A percentile compares a stretch with the other conserved stretches of the same genome.
These are phyloP conservation scores for Itoplectis maculator DNA, from an alignment of 2,888 invertebrate genomes.

Conservation along the genomic window DNA sequence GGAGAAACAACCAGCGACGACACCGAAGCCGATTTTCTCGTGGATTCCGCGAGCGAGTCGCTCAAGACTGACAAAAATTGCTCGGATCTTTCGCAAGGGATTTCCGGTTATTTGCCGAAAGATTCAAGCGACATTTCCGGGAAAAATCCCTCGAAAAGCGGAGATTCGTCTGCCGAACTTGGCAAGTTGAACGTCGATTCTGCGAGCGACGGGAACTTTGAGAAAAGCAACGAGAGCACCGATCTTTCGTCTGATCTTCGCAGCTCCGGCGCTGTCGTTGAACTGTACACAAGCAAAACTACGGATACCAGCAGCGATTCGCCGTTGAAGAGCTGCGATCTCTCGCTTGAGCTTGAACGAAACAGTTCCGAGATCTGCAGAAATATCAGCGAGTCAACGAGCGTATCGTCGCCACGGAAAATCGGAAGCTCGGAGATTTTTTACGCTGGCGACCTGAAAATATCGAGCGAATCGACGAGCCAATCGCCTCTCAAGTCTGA, in stretches of 20 bases:
- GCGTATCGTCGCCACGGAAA: not conserved
- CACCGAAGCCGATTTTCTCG: conserved; percentile 55
- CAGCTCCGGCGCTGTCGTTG: not conserved
- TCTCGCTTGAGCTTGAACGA: conserved; percentile 15
- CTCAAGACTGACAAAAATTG: conserved; percentile 4
- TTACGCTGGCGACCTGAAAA: not conserved
- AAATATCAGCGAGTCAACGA: conserved; percentile 22
- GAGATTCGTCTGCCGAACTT: conserved; percentile 8
- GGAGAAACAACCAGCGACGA: conserved; percentile 39
- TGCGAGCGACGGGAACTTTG: not conserved
- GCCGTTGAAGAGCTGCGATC: conserved; percentile 38
- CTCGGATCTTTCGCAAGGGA: not conserved
- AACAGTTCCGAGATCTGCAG: not conserved
- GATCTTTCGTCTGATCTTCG: conserved; percentile 12
- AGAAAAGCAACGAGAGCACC: conserved; percentile 2
- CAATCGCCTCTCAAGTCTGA: conserved; percentile 35
- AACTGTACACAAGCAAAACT: not conserved
- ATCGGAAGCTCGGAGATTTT: not conserved
- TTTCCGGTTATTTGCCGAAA: not conserved
- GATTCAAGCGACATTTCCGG: not conserved
- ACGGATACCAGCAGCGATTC: conserved; percentile 49
- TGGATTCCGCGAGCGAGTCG: conserved; percentile 35
- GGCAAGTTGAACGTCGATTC: not conserved
- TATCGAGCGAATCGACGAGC: conserved; percentile 45
- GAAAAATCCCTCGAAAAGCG: conserved; percentile 5